phyloP scores from a whole-genome alignment of 2,888 invertebrate species.

The Dendrolimus pini region DNA sequence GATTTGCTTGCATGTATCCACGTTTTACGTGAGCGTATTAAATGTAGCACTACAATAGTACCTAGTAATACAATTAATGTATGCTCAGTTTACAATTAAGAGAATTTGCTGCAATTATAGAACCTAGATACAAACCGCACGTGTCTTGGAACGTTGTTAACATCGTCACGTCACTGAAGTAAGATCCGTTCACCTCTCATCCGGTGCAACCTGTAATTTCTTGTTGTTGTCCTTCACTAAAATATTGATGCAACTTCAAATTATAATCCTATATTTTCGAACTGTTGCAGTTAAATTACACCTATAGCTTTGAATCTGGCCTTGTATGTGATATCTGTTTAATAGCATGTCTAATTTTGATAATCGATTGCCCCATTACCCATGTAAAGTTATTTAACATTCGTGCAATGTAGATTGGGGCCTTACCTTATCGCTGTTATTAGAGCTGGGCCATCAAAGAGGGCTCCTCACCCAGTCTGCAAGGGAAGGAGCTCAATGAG shows the following conservation, averaged over 20 bases:
- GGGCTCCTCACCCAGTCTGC: too few species aligned
- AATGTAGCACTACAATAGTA: too few species aligned
- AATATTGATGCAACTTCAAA: constrained; percentile 26
- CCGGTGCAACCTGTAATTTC: constrained; percentile 44
- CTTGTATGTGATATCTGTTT: background rate
- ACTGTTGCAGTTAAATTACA: constrained; percentile 28
- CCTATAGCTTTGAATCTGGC: constrained; percentile 2
- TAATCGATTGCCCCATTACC: background rate
- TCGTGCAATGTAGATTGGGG: background rate
- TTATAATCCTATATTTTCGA: constrained; percentile 25
- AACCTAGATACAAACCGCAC: background rate
- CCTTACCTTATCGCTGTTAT: too few species aligned
- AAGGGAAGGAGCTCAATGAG: too few species aligned
- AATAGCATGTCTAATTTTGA: background rate
- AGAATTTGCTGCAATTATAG: background rate
- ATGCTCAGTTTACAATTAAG: too few species aligned
- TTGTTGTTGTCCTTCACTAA: constrained; percentile 42
- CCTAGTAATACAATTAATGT: too few species aligned
- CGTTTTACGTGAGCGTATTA: too few species aligned
- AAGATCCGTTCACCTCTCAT: constrained; percentile 34
- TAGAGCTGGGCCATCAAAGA: too few species aligned
- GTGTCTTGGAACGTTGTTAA: background rate
- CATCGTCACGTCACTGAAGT: constrained; percentile 4
- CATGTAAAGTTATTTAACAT: background rate
- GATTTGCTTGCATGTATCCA: too few species aligned